phyloP scores from a whole-genome alignment of 1,140 invertebrate species.

The Euura saliciscinereae region DNA sequence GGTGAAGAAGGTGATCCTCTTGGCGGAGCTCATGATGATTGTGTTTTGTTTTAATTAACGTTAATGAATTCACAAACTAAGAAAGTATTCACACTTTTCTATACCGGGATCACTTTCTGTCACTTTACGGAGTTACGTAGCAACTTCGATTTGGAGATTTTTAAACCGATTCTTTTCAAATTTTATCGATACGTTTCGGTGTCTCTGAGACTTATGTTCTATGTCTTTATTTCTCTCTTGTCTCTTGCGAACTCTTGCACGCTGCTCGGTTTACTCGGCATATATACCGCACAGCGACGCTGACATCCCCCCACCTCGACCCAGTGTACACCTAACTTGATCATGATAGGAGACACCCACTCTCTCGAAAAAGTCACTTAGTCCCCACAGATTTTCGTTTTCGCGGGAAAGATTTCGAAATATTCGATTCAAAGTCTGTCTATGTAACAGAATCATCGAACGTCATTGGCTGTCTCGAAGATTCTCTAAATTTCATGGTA shows the following conservation, averaged over 20 bases:
- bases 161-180: neutral
- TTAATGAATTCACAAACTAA: too few species aligned
- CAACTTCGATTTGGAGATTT: neutral
- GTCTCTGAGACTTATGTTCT: neutral
- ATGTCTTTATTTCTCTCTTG: slow-evolving; percentile 3
- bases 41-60: too few species aligned
- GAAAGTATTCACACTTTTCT: too few species aligned
- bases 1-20: slow-evolving; percentile 17
- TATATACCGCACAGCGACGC: neutral
- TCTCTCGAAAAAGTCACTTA: neutral
- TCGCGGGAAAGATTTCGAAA: neutral
- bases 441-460: neutral
- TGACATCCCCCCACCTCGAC: neutral
- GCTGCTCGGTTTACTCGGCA: neutral
- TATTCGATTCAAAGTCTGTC: neutral
- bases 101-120: slow-evolving; percentile 14
- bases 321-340: neutral
- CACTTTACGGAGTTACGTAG: slow-evolving; percentile 14
- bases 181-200: too few species aligned
- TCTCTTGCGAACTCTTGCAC: slow-evolving; percentile 6
- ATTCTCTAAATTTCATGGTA: too few species aligned
- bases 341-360: slow-evolving; percentile 6
- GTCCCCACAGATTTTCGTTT: neutral
- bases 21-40: slow-evolving; percentile 12
- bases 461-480: too few species aligned